Conservation (phyloP, 2,797 vertebrate species). For the Lacerta bilineata region DNA sequence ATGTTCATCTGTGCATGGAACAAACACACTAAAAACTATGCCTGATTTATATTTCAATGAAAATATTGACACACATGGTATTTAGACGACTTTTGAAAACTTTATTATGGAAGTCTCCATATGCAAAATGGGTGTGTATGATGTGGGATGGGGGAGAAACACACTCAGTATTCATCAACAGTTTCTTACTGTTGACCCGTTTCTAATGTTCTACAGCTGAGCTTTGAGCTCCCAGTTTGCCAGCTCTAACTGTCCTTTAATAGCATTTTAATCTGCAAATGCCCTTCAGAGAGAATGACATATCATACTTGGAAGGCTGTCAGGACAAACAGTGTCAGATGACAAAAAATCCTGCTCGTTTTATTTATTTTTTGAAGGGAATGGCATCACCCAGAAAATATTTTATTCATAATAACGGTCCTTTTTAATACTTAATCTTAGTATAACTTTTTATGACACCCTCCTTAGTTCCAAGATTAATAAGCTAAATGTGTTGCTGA, state of each 20-base stretch:
- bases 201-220: conserved; percentile 68
- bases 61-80: conserved; percentile 41
- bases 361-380: background rate
- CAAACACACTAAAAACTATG: conserved; percentile 1
- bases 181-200: conserved; percentile 49
- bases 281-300: conserved; percentile 26
- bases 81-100: conserved; percentile 25
- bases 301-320: background rate
- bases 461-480: background rate
- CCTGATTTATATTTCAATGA: conserved; percentile 27
- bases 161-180: conserved; percentile 26
- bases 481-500: background rate
- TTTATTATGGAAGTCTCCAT: conserved; percentile 48
- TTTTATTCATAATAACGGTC: background rate
- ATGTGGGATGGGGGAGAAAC: background rate
- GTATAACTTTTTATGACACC: background rate
- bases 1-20: background rate
- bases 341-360: background rate
- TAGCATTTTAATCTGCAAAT: conserved; percentile 22
- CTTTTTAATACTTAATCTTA: background rate
- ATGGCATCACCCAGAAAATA: conserved; percentile 2
- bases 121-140: conserved; percentile 22
- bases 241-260: conserved; percentile 32
- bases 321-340: background rate
- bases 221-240: conserved; percentile 37